Conservation (phyloP, 2,888 invertebrate species). For the Dicycla oo region DNA sequence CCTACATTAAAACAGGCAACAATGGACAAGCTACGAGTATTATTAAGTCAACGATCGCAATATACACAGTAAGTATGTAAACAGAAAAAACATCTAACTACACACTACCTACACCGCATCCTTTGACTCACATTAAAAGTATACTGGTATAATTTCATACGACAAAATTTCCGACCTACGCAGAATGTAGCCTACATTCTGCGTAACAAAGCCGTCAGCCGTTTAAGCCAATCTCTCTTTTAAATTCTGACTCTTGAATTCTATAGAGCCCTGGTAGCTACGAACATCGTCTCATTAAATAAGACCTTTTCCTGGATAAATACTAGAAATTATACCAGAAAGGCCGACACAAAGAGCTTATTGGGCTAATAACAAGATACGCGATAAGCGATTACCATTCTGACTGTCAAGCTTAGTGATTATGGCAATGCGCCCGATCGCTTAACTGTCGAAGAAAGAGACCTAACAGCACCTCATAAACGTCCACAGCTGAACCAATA, state of each 20-base stretch:
- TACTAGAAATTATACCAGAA: not conserved
- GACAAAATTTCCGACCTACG: not conserved
- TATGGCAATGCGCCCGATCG: slow-evolving; percentile 25
- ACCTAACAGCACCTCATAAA: slow-evolving; percentile 11
- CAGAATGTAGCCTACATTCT: not conserved
- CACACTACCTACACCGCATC: slow-evolving; percentile 6
- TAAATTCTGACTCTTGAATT: not conserved
- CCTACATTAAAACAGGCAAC: slow-evolving; percentile 26
- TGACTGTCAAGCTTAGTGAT: slow-evolving; percentile 11
- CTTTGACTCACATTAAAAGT: slow-evolving; percentile 1
- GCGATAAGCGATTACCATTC: slow-evolving; percentile 1
- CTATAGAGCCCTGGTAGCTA: not conserved
- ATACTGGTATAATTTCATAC: slow-evolving; percentile 15
- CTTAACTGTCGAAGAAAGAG: slow-evolving; percentile 5
- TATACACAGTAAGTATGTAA: slow-evolving; percentile 24
- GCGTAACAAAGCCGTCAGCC: no score
- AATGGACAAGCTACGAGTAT: slow-evolving; percentile 35
- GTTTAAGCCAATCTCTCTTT: not conserved
- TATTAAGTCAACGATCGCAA: slow-evolving; percentile 42
- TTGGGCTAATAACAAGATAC: not conserved
- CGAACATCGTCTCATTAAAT: not conserved
- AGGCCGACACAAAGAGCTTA: not conserved
- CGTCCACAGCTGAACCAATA: slow-evolving; percentile 8
- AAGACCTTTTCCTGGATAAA: not conserved
- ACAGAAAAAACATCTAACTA: slow-evolving; percentile 49